These are phyloP conservation scores for Epiblema foenella DNA, from an alignment of 2,888 invertebrate genomes.

Conservation along the genomic window DNA sequence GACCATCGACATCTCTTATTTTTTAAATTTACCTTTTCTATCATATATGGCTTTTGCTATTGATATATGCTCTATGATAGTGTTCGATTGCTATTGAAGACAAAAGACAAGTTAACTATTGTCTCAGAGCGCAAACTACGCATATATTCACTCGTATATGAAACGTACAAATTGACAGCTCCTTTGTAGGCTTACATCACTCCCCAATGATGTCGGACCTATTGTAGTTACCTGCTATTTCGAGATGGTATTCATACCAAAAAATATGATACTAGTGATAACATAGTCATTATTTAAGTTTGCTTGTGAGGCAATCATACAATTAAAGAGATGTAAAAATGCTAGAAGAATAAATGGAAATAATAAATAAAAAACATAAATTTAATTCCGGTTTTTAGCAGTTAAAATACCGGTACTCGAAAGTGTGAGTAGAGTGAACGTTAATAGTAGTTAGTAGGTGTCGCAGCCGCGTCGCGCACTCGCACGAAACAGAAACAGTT, in stretches of 20 bases:
- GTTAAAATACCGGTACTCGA: too few species aligned
- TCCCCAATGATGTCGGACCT: background rate
- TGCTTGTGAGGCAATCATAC: background rate
- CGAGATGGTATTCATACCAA: background rate
- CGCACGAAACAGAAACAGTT: too few species aligned
- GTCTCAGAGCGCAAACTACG: too few species aligned
- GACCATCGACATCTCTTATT: too few species aligned
- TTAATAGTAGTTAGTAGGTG: too few species aligned
- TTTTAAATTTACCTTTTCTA: too few species aligned
- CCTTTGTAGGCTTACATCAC: background rate
- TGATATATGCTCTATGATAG: background rate
- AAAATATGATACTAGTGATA: too few species aligned
- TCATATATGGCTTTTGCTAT: too few species aligned
- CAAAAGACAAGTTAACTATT: constrained; percentile 19
- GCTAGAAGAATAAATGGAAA: background rate
- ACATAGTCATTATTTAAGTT: background rate
- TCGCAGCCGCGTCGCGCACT: too few species aligned
- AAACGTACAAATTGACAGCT: background rate
- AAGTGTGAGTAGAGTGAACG: too few species aligned
- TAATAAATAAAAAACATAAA: background rate
- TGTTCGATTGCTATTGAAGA: background rate
- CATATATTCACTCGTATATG: background rate
- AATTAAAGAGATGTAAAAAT: background rate
- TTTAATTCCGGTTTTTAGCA: too few species aligned
- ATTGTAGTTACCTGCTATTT: background rate